Evolutionary conservation across 2,888 invertebrate genomes (phyloP).

Genomic region (Stenichneumon culpator): DNA sequence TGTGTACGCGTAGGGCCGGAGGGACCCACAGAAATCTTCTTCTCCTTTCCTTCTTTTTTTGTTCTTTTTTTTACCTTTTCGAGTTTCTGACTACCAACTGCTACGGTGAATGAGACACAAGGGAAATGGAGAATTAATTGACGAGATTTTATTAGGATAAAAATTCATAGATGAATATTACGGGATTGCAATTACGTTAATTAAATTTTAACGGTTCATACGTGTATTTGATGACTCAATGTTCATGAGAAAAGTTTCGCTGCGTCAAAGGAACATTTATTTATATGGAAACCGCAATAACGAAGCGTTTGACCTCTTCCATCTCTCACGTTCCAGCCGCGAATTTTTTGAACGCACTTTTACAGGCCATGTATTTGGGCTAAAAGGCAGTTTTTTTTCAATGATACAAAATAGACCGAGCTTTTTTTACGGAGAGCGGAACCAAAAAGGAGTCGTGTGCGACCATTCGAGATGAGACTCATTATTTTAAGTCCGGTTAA

Average conservation of each 20-base stretch:
- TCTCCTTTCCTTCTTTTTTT: neutral
- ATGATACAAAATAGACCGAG: too few species aligned
- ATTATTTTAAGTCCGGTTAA: too few species aligned
- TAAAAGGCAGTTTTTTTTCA: too few species aligned
- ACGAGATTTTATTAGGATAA: conserved; percentile 8
- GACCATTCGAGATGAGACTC: too few species aligned
- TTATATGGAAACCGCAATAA: neutral
- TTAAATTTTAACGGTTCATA: conserved; percentile 33
- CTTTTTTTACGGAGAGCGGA: too few species aligned
- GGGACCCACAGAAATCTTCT: too few species aligned
- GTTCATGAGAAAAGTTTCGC: neutral
- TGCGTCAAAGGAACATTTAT: neutral
- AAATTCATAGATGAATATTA: neutral
- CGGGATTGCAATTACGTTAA: conserved; percentile 23
- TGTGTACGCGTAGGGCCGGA: neutral
- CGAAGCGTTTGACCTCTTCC: neutral
- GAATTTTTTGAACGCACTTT: too few species aligned
- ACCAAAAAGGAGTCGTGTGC: too few species aligned
- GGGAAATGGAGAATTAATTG: neutral
- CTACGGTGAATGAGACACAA: neutral
- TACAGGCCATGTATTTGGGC: too few species aligned
- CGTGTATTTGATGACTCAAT: neutral
- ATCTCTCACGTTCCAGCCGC: neutral
- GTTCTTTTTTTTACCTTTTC: neutral
- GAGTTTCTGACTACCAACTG: neutral